Percentiles rank a stretch among this genome's conserved stretches.
Conservation (phyloP, 2,797 vertebrate genomes). For the Pipistrellus pygmaeus region DNA sequence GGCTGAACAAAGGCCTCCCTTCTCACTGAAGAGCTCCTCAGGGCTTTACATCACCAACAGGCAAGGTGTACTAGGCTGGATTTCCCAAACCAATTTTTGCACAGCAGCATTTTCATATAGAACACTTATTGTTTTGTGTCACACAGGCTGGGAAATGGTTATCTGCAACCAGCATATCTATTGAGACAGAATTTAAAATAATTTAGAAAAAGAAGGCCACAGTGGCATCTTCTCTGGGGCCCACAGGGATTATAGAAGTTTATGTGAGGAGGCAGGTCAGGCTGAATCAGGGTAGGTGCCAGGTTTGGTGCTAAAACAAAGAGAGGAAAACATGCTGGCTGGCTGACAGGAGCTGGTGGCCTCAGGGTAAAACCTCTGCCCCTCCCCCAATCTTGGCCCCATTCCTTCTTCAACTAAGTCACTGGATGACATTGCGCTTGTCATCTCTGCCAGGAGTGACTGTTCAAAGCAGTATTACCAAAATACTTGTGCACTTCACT, state of each 20-base stretch:
- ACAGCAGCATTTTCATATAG: not conserved
- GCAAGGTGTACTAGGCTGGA: accelerated
- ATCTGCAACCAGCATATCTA: not conserved
- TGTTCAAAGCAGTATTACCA: not conserved
- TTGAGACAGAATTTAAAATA: not conserved
- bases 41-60: not conserved
- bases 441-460: not conserved
- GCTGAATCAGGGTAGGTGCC: not conserved
- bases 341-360: not conserved
- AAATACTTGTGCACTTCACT: not conserved
- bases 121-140: not conserved
- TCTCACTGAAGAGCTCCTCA: not conserved
- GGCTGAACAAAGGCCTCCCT: not conserved
- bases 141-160: not conserved
- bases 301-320: not conserved
- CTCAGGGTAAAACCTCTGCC: not conserved
- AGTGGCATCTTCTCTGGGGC: not conserved
- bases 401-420: not conserved
- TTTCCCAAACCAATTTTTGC: not conserved
- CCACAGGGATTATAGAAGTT: not conserved
- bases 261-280: not conserved
- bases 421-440: not conserved
- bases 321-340: too few species aligned
- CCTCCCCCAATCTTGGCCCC: too few species aligned
- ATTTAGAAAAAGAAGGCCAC: not conserved